phyloP scores from a whole-genome alignment of 2,888 invertebrate species.

The Elysia crispata region DNA sequence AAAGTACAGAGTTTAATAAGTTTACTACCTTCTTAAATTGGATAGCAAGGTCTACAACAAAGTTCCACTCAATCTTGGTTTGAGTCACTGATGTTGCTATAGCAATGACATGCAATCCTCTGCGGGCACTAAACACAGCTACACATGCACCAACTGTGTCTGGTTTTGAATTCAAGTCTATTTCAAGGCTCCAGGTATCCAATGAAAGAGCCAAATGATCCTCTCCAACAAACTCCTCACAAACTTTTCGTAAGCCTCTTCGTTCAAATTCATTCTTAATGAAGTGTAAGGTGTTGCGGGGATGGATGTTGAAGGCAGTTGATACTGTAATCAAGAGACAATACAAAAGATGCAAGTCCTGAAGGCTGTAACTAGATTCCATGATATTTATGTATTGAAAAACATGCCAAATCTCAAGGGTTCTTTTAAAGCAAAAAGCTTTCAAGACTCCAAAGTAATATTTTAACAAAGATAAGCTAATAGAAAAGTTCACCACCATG shows the following conservation, averaged over 20 bases:
- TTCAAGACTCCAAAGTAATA: too few relatives aligned
- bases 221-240: constrained; percentile 48
- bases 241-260: constrained; percentile 29
- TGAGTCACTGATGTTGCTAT: constrained; percentile 52
- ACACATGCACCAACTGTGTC: constrained; percentile 22
- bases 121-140: constrained; percentile 51
- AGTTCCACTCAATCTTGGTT: constrained; percentile 35
- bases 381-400: background rate
- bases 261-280: constrained; percentile 40
- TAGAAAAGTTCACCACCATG: too few relatives aligned
- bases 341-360: background rate
- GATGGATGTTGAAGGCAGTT: constrained; percentile 54
- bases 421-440: too few relatives aligned
- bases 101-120: constrained; percentile 58
- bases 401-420: too few relatives aligned
- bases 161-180: constrained; percentile 52
- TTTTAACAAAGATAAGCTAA: too few relatives aligned
- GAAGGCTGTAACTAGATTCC: background rate
- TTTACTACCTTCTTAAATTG: constrained; percentile 53
- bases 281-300: constrained; percentile 58
- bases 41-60: constrained; percentile 54
- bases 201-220: constrained; percentile 56
- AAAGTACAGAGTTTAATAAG: background rate
- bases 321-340: constrained; percentile 45
- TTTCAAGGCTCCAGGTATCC: constrained; percentile 65